phyloP scores from a whole-genome alignment of 2,888 invertebrate species.

The Drosophila merina region DNA sequence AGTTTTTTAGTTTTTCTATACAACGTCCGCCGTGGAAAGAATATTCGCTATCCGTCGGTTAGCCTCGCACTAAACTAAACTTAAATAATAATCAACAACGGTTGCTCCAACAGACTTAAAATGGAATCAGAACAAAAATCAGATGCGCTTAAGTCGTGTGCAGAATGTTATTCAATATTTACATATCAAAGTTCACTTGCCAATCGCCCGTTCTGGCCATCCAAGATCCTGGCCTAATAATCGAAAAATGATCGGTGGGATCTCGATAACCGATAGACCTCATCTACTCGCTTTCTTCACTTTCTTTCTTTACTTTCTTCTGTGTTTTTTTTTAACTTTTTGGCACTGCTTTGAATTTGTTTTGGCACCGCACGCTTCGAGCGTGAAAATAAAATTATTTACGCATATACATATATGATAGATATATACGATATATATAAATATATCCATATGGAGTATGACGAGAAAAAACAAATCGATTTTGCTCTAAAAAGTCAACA shows the following conservation, averaged over 20 bases:
- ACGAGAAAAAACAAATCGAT: slow-evolving; percentile 43
- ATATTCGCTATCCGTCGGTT: slow-evolving; percentile 42
- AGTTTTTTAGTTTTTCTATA: slow-evolving; percentile 19
- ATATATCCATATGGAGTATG: slow-evolving; percentile 25
- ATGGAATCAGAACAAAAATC: slow-evolving; percentile 60
- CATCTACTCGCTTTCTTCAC: background rate
- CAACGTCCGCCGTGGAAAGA: slow-evolving; percentile 37
- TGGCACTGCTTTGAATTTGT: slow-evolving; percentile 77
- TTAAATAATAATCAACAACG: slow-evolving; percentile 84
- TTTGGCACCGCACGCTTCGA: slow-evolving; percentile 77
- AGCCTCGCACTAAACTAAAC: slow-evolving; percentile 84
- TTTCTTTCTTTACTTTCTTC: slow-evolving; percentile 9
- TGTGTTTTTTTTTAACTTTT: slow-evolving; percentile 51
- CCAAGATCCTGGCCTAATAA: background rate
- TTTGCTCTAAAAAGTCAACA: slow-evolving; percentile 51
- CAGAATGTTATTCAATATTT: slow-evolving; percentile 43
- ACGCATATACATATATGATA: slow-evolving; percentile 12
- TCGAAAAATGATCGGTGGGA: slow-evolving; percentile 23
- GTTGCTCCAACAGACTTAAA: slow-evolving; percentile 74
- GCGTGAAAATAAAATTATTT: slow-evolving; percentile 56
- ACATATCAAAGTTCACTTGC: slow-evolving; percentile 44
- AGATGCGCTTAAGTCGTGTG: slow-evolving; percentile 41
- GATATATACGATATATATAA: slow-evolving; percentile 20
- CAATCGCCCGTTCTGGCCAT: slow-evolving; percentile 15
- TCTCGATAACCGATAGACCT: slow-evolving; percentile 3